Base-by-base conservation (phyloP, 1,140 invertebrate species). In the Panonychus citri region DNA sequence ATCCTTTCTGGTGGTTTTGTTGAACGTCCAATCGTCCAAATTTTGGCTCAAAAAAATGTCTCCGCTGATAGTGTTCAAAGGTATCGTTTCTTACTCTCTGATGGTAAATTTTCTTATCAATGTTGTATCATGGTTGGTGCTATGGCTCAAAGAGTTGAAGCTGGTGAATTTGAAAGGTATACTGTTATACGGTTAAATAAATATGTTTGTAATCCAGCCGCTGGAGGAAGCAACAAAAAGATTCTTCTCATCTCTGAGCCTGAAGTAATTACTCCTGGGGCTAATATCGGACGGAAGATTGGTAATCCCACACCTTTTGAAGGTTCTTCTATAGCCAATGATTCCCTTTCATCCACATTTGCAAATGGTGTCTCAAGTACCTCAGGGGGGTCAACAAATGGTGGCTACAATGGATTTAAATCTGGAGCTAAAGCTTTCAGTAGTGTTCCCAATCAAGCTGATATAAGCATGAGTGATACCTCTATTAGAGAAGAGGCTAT, bases 161-260 rank as follows among this genome's bases (percentile, higher is more conserved):
- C 5, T 3, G 50, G 50, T 40, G 56, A 57, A 7, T 57, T 57
- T 40, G 56, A 57, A 27, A 52, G 37, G 25, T 53, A 19, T 19
- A 26, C 49, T 27, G 25, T 52, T 7, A 37, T 57, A 21, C 13
- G 46, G 12, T 7, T 57, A 19, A 40, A 34, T 3, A 15, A 53
- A 28, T 57, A 57, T 28, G 0, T 25, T 4, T 21, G 30, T 28
- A 57, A 39, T 24, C 8, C 12, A n/a, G n/a, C 25, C 4, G 3
- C 21, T n/a, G 53, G 27, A 10, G n/a, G n/a, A n/a, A n/a, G n/a
- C n/a, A 43, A 13, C 10, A 54, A 46, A 17, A 46, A 27, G 26
- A 26, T 55, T 2, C 12, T 93, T 65, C 80, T 93, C 8, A 76
- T 93, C 34, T 66, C 89, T 34, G 83, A 81, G 49, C 59, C 91